These are phyloP conservation scores for Morelia viridis DNA, from an alignment of 2,797 vertebrate species.

Conservation along the genomic window DNA sequence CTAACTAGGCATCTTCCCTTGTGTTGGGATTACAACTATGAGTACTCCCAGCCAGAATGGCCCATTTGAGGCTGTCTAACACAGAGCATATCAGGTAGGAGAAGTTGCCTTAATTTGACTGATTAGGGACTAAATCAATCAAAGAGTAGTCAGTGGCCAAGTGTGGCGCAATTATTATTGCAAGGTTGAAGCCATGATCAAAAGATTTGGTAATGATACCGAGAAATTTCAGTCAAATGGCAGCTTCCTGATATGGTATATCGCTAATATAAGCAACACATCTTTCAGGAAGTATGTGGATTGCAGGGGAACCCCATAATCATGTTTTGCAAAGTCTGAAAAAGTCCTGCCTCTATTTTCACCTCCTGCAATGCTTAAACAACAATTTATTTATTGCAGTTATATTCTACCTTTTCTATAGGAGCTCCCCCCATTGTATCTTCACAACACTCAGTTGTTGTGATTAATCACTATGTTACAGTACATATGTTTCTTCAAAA, in stretches of 20 bases:
- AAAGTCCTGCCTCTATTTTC: not conserved
- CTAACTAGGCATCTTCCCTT: not conserved
- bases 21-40: not conserved
- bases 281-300: not conserved
- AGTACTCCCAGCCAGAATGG: not conserved
- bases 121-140: not conserved
- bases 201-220: not conserved
- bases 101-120: not conserved
- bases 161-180: not conserved
- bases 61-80: not conserved
- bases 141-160: not conserved
- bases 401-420: not conserved
- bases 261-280: not conserved
- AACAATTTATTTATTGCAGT: not conserved
- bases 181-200: not conserved
- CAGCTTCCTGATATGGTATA: not conserved
- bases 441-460: not conserved
- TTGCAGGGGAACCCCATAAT: not conserved
- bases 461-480: not conserved
- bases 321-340: not conserved
- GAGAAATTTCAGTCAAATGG: not conserved
- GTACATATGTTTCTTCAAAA: not conserved
- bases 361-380: not conserved
- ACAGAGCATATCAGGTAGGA: not conserved
- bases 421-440: not conserved